Conservation (phyloP, 2,888 invertebrate genomes). For the Drosophila merina region DNA sequence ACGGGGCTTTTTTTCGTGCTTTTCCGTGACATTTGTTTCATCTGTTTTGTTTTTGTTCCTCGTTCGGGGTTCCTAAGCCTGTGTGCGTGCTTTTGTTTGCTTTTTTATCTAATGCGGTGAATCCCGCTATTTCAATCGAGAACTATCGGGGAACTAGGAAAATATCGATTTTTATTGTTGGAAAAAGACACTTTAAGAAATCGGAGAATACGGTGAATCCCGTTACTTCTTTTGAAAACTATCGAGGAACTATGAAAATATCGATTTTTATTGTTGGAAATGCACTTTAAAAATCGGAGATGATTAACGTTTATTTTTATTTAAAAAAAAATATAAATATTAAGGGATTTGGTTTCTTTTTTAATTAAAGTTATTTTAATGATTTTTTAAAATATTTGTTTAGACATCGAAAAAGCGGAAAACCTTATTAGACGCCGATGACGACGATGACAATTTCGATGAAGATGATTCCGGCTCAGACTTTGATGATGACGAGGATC, state of each 20-base stretch:
- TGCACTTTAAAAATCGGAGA: constrained; percentile 9
- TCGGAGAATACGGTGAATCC: constrained; percentile 23
- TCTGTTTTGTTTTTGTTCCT: constrained; percentile 27
- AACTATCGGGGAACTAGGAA: constrained; percentile 24
- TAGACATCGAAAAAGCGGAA: constrained; percentile 80
- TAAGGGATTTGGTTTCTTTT: no score
- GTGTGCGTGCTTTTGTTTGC: background rate
- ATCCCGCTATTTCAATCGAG: constrained; percentile 25
- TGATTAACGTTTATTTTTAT: no score
- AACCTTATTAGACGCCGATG: constrained; percentile 75
- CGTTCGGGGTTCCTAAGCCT: background rate
- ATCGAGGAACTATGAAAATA: constrained; percentile 25
- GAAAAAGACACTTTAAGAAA: constrained; percentile 11
- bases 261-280: constrained; percentile 14
- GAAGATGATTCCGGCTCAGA: constrained; percentile 88
- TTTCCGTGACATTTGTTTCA: constrained; percentile 10
- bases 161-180: constrained; percentile 26
- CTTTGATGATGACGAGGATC: constrained; percentile 95
- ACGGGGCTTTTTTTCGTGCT: constrained; percentile 35
- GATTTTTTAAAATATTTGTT: constrained; percentile 20
- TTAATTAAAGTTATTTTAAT: no score
- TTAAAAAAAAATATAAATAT: no score
- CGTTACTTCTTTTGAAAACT: constrained; percentile 20
- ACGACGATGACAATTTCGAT: constrained; percentile 85
- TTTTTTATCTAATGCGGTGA: constrained; percentile 18